Conservation (phyloP, 2,888 invertebrate species). For the Lithophane ornitopus region DNA sequence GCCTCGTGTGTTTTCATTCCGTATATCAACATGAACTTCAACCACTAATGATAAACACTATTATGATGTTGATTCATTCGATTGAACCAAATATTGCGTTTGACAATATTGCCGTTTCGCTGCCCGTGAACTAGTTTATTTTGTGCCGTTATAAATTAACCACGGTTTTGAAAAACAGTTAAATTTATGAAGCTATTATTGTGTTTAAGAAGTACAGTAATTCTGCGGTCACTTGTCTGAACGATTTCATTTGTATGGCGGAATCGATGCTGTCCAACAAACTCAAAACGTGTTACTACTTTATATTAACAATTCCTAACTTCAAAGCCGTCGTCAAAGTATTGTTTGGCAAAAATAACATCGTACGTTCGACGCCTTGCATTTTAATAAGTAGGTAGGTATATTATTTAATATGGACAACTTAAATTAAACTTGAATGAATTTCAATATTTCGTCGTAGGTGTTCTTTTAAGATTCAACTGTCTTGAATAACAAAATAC, state of each 20-base stretch:
- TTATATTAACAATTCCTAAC: slow-evolving; percentile 10
- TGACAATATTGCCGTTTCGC: slow-evolving; percentile 27
- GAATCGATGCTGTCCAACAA: neutral
- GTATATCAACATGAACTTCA: slow-evolving; percentile 57
- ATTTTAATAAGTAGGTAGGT: slow-evolving; percentile 6
- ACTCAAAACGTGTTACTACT: slow-evolving; percentile 20
- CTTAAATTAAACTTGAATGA: slow-evolving; percentile 11
- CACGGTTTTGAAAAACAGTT: slow-evolving; percentile 11
- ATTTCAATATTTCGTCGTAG: slow-evolving; percentile 10
- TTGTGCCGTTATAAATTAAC: slow-evolving; percentile 34
- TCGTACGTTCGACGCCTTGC: neutral
- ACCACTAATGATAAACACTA: slow-evolving; percentile 51
- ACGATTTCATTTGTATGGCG: slow-evolving; percentile 8
- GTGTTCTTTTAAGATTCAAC: neutral
- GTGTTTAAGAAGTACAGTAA: neutral
- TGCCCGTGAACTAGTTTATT: slow-evolving; percentile 28
- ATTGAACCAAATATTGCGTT: slow-evolving; percentile 44
- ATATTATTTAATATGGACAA: slow-evolving; percentile 6
- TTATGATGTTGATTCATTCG: slow-evolving; percentile 49
- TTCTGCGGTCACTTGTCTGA: neutral
- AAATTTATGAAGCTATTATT: neutral
- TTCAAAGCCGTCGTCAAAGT: slow-evolving; percentile 11
- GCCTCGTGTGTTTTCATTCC: slow-evolving; percentile 40
- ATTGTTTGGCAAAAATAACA: slow-evolving; percentile 22
- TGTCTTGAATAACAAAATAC: neutral